These are phyloP conservation scores for Reinhardtius hippoglossoides DNA, from an alignment of 2,113 vertebrate species.

Conservation along the genomic window DNA sequence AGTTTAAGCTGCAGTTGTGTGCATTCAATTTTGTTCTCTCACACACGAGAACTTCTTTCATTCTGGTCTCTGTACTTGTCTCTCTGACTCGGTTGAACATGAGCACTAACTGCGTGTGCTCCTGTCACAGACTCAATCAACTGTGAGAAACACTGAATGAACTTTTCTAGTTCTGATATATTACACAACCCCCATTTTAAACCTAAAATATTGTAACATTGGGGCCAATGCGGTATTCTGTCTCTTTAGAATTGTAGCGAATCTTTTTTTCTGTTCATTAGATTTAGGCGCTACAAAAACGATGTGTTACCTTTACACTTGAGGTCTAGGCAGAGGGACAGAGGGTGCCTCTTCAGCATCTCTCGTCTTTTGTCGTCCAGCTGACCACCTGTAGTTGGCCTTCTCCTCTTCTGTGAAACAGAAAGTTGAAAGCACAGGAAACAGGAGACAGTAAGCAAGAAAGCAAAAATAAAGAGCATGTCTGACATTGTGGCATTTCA, in stretches of 20 bases:
- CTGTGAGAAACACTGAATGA: too few relatives aligned
- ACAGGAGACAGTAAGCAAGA: not conserved
- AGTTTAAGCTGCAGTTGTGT: too few relatives aligned
- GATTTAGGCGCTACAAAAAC: not conserved
- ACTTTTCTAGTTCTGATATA: too few relatives aligned
- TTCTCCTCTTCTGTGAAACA: slow-evolving; percentile 88
- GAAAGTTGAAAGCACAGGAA: not conserved
- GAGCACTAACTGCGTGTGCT: too few relatives aligned
- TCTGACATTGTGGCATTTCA: slow-evolving; percentile 5
- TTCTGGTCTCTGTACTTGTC: too few relatives aligned
- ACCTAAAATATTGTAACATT: too few relatives aligned
- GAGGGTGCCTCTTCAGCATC: slow-evolving; percentile 94
- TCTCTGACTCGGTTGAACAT: too few relatives aligned
- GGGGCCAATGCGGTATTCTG: not conserved
- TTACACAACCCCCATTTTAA: too few relatives aligned
- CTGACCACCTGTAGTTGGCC: slow-evolving; percentile 93
- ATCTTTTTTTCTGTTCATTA: not conserved
- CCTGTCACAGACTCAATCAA: too few relatives aligned
- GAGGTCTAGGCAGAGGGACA: slow-evolving; percentile 90
- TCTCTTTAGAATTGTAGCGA: not conserved
- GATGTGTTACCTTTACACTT: slow-evolving; percentile 91
- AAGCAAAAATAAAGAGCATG: not conserved
- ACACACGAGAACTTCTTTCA: too few relatives aligned
- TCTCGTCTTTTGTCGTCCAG: slow-evolving; percentile 96
- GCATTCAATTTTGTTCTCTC: too few relatives aligned